Base-by-base conservation (phyloP, 2,113 vertebrate species). In the Mus pahari region DNA sequence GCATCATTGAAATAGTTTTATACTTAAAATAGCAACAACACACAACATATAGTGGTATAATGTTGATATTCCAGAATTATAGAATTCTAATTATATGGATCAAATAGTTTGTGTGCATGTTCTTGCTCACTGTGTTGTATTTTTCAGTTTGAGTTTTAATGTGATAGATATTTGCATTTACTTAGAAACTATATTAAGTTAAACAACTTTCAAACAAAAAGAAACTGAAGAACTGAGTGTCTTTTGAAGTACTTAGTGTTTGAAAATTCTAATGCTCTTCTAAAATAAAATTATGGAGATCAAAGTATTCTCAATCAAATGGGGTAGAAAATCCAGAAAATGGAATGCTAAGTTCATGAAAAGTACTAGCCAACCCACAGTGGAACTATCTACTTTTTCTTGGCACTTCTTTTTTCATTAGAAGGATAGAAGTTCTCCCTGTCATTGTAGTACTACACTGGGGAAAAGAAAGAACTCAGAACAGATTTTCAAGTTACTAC, bases 261-360 rank as follows among this genome's bases (percentile, higher is more conserved):
- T 94, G 84, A 31, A 92, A 93, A 78, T 91, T 91, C 53, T n/a
- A 68, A 26, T 17, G 17, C 20, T 81, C 66, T 95, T 96, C 50
- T 82, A 64, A 81, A 96, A 39, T 94, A 96, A 96, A 70, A 62
- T 96, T 22, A 71, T 60, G 45, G 7, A 71, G 33, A 95, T 92
- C 90, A 89, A 92, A 91, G 64, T 58, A 82, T 78, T 24, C 9
- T 91, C 31, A 90, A 17, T 91, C 1, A 81, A 89, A 73, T 77
- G 48, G 17, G 7, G 1, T 53, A 86, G 7, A 1, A 39, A 88
- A 77, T 89, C 12, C 84, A 78, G 50, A 88, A 91, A 96, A 81
- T 71, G 66, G 86, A 87, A 90, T 74, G 1, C 26, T 48, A 53
- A 26, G 1, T 55, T 94, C 2, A 60, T 36, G 66, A 62, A 3